Evolutionary conservation across 2,888 invertebrate genomes (phyloP), one percentile per base, ranked within the genome.

Genomic region (Agrotis ipsilon): DNA sequence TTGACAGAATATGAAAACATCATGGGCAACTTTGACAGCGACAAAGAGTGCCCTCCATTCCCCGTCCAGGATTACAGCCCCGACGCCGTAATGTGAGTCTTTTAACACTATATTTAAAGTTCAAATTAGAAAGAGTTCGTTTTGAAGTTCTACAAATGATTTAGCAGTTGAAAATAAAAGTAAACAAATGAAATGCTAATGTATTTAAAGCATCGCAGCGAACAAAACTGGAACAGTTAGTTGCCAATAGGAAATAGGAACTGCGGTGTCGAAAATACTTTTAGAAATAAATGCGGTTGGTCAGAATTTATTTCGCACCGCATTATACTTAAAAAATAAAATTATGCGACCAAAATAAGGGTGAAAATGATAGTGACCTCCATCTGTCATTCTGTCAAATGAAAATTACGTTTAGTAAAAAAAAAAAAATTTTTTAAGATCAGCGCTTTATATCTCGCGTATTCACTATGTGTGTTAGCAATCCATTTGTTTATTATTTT

Each of bases 31-130:
- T 96, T 94, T 81, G 97, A 97, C 83, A 97, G 97, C 78, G 97
- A 97, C 76, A 97, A 97, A 72, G 97, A 97, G 13, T 93, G 97
- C 77, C 98, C 98, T n/a, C 97, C 97, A 5, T 97, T 97, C 88
- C 97, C 97, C 39, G 96, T 97, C 39, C 94, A 95, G 80, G 97
- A 97, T 86, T 97, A 97, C 77, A 95, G 95, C 82, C 95, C 95
- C 86, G 92, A 92, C 49, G 88, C 90, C 68, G 76, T 75, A 71
- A 88, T 88, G 95, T 95, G 84, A 95, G 95, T 93, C 68, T 21
- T 76, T 72, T 43, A 1, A 13, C 7, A 14, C 39, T 39, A 2
- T 0, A 0, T 0, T 39, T 73, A 55, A 59, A 48, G 49, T 60
- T 70, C 3, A 67, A 67, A 60, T 63, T 78, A 9, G 16, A 62